Evolutionary conservation across 2,888 invertebrate species (phyloP).

Genomic region (Tipula confusa): DNA sequence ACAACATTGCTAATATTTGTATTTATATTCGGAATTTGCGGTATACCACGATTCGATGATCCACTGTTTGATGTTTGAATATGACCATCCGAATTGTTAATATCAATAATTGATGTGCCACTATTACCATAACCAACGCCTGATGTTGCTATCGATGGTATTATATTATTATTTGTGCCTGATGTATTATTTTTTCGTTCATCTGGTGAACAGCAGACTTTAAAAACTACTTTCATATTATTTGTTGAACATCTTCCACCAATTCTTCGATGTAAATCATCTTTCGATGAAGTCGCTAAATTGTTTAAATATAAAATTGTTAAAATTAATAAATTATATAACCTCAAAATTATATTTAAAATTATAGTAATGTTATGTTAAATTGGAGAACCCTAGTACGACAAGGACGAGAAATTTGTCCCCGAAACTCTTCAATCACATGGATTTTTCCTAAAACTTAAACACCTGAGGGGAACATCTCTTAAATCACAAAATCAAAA

Average conservation of each 20-base stretch:
- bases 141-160: background rate
- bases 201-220: slow-evolving; percentile 83
- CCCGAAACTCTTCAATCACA: too few species aligned
- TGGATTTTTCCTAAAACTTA: too few species aligned
- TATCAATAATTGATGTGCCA: slow-evolving; percentile 47
- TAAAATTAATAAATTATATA: too few species aligned
- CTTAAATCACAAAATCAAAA: too few species aligned
- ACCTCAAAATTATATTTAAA: too few species aligned
- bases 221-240: slow-evolving; percentile 95
- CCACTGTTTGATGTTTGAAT: background rate
- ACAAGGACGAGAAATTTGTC: too few species aligned
- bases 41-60: slow-evolving; percentile 34
- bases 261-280: slow-evolving; percentile 85
- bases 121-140: slow-evolving; percentile 45
- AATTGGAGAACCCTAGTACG: too few species aligned
- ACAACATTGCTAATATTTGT: slow-evolving; percentile 46
- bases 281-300: slow-evolving; percentile 82
- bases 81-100: slow-evolving; percentile 38
- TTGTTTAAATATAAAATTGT: slow-evolving; percentile 37
- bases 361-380: too few species aligned
- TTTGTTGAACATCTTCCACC: slow-evolving; percentile 87
- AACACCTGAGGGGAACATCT: too few species aligned
- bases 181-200: slow-evolving; percentile 51
- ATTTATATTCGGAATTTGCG: slow-evolving; percentile 41
- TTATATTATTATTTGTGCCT: slow-evolving; percentile 15